phyloP scores from a whole-genome alignment of 2,888 invertebrate species.

The Parnassius orleans region DNA sequence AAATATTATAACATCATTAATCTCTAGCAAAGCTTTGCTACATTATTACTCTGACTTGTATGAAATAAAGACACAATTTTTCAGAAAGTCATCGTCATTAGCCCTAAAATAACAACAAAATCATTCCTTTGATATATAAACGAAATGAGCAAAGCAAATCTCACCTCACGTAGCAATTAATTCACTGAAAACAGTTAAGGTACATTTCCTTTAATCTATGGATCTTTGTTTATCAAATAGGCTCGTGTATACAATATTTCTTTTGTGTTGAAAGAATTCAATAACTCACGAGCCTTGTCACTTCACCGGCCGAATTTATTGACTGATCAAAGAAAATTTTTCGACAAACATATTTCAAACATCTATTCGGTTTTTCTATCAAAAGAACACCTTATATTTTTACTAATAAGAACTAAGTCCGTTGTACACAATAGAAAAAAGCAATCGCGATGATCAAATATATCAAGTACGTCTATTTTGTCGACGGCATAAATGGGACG shows the following conservation, averaged over 20 bases:
- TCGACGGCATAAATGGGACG: constrained; percentile 25
- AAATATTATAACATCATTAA: too few relatives aligned
- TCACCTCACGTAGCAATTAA: constrained; percentile 5
- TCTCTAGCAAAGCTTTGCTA: too few relatives aligned
- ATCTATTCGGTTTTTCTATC: neutral
- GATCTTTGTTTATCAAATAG: constrained; percentile 13
- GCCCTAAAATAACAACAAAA: too few relatives aligned
- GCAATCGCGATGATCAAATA: constrained; percentile 5
- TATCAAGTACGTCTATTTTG: constrained; percentile 18
- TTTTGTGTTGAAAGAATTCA: constrained; percentile 27
- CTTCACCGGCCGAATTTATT: constrained; percentile 33
- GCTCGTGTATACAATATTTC: constrained; percentile 11
- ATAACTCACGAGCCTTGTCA: constrained; percentile 32
- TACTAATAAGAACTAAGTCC: constrained; percentile 11
- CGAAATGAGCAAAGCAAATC: neutral
- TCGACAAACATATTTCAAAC: constrained; percentile 18
- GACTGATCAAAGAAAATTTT: constrained; percentile 38
- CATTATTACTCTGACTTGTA: too few relatives aligned
- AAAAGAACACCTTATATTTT: constrained; percentile 18
- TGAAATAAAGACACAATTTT: too few relatives aligned
- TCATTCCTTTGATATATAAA: too few relatives aligned
- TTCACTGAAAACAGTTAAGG: constrained; percentile 1
- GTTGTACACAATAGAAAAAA: constrained; percentile 6
- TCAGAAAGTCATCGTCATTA: too few relatives aligned
- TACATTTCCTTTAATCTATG: constrained; percentile 18